Evolutionary conservation across 2,888 invertebrate species (phyloP), one percentile per base, ranked within the genome.

Genomic region (Phragmatobia fuliginosa): DNA sequence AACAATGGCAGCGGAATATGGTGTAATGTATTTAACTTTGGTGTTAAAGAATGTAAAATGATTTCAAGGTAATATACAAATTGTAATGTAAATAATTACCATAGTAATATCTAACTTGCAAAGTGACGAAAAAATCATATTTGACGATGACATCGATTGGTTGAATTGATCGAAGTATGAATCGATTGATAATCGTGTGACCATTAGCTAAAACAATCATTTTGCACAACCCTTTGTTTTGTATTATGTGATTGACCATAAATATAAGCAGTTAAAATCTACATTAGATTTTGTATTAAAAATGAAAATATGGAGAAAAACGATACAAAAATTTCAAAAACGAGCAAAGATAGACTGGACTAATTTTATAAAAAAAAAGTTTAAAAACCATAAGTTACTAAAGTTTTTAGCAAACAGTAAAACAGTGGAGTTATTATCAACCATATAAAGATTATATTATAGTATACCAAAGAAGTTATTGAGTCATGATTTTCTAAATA

Each of bases 1-100:
- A 79, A 73, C 68, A 62, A 70, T 52, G 33, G 21, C n/a, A 36
- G 31, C 28, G 16, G 63, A 70, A 71, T 49, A 62, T 56, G 66
- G 71, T 60, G 67, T 60, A 59, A 71, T 60, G 68, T 66, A 59
- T 59, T 75, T 66, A 65, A 56, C 18, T 36, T 65, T n/a, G 18
- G 25, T 36, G 52, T 56, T 31, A 14, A 56, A 56, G 10, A 36
- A 36, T 56, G 56, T 56, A 56, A 36, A 33, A 36, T 56, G 52
- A 25, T 63, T 45, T 52, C 7, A 56, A 56, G 16, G 16, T 56
- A 5, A 25, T 28, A 28, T 10, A 4, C 33, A 33, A 16, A 33
- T 38, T 36, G 25, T 36, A 38, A 36, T 65, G 65, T 65, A 65
- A 28, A 65, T 65, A 65, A 63, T 49, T 11, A 63, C 32, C 38